Conservation (phyloP, 2,797 vertebrate species). For the Mus spretus region DNA sequence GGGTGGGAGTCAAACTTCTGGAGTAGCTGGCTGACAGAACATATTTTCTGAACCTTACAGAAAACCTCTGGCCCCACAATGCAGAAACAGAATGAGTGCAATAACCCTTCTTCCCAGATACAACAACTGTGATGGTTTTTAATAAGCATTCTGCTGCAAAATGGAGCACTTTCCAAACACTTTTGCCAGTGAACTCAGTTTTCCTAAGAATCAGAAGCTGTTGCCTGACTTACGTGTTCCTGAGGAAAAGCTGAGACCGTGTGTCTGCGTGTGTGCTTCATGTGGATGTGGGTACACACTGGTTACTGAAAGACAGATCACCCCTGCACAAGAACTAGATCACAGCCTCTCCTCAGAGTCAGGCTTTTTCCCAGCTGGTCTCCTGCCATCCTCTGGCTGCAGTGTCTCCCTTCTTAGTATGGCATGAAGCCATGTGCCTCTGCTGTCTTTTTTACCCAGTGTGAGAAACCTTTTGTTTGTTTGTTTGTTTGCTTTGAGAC, state of each 20-base stretch:
- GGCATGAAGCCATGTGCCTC: constrained; percentile 52
- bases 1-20: neutral
- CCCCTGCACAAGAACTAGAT: neutral
- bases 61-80: neutral
- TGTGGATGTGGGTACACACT: neutral
- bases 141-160: neutral
- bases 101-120: neutral
- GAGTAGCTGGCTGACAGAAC: neutral
- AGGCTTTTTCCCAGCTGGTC: neutral
- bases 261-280: neutral
- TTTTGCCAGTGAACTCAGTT: neutral
- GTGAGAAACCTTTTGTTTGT: neutral
- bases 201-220: neutral
- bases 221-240: neutral
- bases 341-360: neutral
- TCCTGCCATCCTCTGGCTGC: neutral
- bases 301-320: neutral
- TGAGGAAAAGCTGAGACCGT: neutral
- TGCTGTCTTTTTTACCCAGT: constrained; percentile 77
- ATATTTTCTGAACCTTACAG: neutral
- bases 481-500: neutral
- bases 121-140: neutral
- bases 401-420: constrained; percentile 68
- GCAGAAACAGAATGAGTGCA: neutral
- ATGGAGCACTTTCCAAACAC: neutral